A percentile compares a stretch with the other conserved stretches of the same genome.
phyloP scores from a whole-genome alignment of 2,888 invertebrate species.

The Trimorus sp. region DNA sequence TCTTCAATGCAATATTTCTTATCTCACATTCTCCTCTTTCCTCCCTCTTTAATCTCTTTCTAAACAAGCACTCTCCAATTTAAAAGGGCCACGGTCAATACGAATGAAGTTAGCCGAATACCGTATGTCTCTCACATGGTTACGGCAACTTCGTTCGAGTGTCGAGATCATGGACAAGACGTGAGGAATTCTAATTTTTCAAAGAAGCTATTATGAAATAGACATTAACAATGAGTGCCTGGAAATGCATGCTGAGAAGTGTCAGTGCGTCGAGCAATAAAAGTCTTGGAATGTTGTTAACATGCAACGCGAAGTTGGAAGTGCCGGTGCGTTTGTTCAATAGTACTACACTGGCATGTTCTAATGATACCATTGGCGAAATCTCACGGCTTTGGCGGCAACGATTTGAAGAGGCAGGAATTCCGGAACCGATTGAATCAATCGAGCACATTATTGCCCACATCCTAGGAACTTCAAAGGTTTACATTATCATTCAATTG shows the following conservation, averaged over 20 bases:
- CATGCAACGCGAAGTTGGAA: conserved; percentile 15
- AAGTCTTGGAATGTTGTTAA: neutral
- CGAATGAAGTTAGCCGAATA: too few relatives aligned
- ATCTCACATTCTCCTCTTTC: too few relatives aligned
- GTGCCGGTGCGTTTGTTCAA: conserved; percentile 28
- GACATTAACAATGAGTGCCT: conserved; percentile 23
- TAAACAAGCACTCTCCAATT: too few relatives aligned
- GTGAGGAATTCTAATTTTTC: too few relatives aligned
- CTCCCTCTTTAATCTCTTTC: too few relatives aligned
- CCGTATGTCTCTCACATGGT: too few relatives aligned
- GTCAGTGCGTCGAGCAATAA: conserved; percentile 18
- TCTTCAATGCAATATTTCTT: too few relatives aligned
- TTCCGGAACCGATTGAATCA: conserved; percentile 83
- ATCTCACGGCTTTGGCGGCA: conserved; percentile 81
- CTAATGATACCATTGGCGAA: conserved; percentile 69
- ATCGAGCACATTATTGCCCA: conserved; percentile 84
- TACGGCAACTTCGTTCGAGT: too few relatives aligned
- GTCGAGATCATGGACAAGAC: too few relatives aligned
- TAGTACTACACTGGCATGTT: conserved; percentile 11
- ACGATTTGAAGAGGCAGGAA: conserved; percentile 81
- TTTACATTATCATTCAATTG: conserved; percentile 70
- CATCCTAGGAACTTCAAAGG: conserved; percentile 83
- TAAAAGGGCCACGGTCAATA: too few relatives aligned
- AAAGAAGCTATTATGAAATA: neutral
- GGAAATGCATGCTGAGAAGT: conserved; percentile 28